A percentile compares a stretch with the other conserved stretches of the same genome.
Conservation (phyloP, 2,888 invertebrate species). For the Dynastes tityus region DNA sequence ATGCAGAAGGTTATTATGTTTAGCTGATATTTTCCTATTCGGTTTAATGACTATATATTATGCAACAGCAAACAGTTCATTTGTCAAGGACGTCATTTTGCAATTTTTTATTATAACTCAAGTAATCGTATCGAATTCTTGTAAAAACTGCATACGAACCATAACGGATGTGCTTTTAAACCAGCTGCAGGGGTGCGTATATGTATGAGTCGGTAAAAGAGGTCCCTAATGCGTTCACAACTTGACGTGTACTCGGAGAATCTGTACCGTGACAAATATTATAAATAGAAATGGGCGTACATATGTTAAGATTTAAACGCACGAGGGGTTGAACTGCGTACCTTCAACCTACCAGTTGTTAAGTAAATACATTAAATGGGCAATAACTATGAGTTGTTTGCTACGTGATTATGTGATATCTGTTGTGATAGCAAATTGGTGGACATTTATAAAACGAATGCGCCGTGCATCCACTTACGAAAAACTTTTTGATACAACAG, state of each 20-base stretch:
- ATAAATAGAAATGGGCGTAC: conserved; percentile 56
- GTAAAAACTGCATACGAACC: conserved; percentile 44
- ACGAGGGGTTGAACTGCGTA: conserved; percentile 38
- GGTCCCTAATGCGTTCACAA: conserved; percentile 45
- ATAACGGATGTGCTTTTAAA: conserved; percentile 53
- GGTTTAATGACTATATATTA: too few relatives aligned
- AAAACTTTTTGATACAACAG: too few relatives aligned
- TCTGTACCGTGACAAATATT: conserved; percentile 56
- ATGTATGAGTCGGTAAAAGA: conserved; percentile 32
- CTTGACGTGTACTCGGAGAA: conserved; percentile 45
- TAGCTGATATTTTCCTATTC: too few relatives aligned
- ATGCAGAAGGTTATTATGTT: too few relatives aligned
- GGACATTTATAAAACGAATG: too few relatives aligned
- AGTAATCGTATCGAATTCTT: conserved; percentile 50
- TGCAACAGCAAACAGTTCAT: too few relatives aligned
- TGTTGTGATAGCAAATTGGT: too few relatives aligned
- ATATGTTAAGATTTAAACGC: conserved; percentile 52
- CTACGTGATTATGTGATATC: neutral
- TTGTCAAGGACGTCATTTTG: too few relatives aligned
- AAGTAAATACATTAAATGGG: conserved; percentile 33
- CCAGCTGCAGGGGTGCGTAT: conserved; percentile 50
- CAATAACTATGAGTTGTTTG: neutral
- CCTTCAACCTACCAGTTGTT: conserved; percentile 36
- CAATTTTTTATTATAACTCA: conserved; percentile 12
- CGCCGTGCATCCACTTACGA: too few relatives aligned